A percentile compares a stretch with the other conserved stretches of the same genome.
Evolutionary conservation across 2,113 vertebrate species (phyloP).

Genomic region (Nibea coibor): DNA sequence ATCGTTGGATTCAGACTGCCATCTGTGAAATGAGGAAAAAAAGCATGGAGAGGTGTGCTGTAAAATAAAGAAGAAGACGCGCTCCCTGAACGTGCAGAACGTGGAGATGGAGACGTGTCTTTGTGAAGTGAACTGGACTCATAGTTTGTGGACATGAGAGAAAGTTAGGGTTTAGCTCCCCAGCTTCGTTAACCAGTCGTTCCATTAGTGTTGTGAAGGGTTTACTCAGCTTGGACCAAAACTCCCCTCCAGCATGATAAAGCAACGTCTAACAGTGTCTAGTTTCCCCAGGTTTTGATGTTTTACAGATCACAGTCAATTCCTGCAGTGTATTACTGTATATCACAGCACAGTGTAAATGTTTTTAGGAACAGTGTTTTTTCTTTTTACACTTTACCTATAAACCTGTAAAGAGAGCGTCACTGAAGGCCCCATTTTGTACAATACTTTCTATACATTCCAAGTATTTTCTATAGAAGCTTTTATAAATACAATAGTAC

Average conservation of each 20-base stretch:
- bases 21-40: slow-evolving; percentile 20
- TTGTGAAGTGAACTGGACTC: slow-evolving; percentile 42
- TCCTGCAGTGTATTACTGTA: slow-evolving; percentile 57
- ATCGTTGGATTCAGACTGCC: slow-evolving; percentile 28
- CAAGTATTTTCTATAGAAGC: slow-evolving; percentile 68
- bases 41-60: not conserved
- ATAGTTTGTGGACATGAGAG: slow-evolving; percentile 23
- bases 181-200: slow-evolving; percentile 24
- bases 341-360: slow-evolving; percentile 55
- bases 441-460: slow-evolving; percentile 70
- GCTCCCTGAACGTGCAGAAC: not conserved
- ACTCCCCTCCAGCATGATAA: slow-evolving; percentile 14
- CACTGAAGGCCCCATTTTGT: slow-evolving; percentile 56
- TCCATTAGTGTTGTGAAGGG: slow-evolving; percentile 45
- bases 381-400: slow-evolving; percentile 25
- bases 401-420: slow-evolving; percentile 43
- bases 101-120: slow-evolving; percentile 20
- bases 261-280: slow-evolving; percentile 9
- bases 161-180: slow-evolving; percentile 18
- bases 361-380: slow-evolving; percentile 42
- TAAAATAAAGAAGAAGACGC: not conserved
- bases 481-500: slow-evolving; percentile 74
- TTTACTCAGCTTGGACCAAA: slow-evolving; percentile 59
- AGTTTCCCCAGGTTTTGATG: not conserved
- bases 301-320: slow-evolving; percentile 37